Evolutionary conservation across 2,888 invertebrate genomes (phyloP), one percentile per base, ranked within the genome.

Genomic region (Lymantria monacha): DNA sequence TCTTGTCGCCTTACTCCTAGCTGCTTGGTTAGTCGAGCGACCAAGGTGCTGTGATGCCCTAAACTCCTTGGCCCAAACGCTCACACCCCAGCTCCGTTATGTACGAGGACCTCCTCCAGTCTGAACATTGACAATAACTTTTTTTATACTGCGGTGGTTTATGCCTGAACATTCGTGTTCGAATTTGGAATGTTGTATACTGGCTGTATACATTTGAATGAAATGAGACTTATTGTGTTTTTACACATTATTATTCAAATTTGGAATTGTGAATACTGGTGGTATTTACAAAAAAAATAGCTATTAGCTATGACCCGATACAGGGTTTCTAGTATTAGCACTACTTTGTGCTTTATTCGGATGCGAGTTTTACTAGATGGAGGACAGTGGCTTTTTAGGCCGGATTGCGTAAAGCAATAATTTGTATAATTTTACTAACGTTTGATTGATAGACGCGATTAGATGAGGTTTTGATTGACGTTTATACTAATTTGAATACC

Each of bases 81-180:
- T 96, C 40, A 94, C 95, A n/a, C 96, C 96, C 7, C 96, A 96
- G 72, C 89, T 97, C 51, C 94, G 95, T 66, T 96, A 96, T 80
- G 93, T 96, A n/a, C 93, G 95, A 55, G 96, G 96, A 58, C 96
- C 96, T 10, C 96, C 96, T 14, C 96, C 97, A 9, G 93, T 95
- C 64, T 96, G 93, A 93, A 78, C 58, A 46, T 53, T 12, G 45
- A 47, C 48, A 33, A 47, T 50, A 44, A 12, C 74, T 74, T 67
- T 22, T n/a, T 72, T 70, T 50, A 55, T 22, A 47, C 59, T 55
- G 63, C 59, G 50, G 65, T 49, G 66, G 59, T 60, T 33, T 51
- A 54, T 46, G 5, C 40, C 36, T 43, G 53, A 53, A 53, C 36
- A 44, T 53, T 41, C 22, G 45, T 51, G 52, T 48, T 44, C 36